Evolutionary conservation across 2,888 invertebrate genomes (phyloP).

Genomic region (Drosophila quinaria): DNA sequence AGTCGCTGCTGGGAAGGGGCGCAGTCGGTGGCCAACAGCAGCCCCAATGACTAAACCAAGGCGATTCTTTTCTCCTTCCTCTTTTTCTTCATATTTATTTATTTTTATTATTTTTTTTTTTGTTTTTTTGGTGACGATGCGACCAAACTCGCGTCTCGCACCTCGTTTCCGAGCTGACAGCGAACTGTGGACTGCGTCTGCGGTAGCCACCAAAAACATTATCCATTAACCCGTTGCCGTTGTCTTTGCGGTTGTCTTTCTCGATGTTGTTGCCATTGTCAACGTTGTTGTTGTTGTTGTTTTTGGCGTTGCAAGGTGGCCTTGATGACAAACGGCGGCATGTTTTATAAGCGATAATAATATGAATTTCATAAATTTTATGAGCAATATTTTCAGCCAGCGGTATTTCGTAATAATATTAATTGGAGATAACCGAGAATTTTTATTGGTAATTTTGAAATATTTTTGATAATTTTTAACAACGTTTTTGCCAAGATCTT

Average conservation of each 20-base stretch:
- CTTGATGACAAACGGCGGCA: conserved; percentile 77
- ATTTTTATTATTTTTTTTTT: conserved; percentile 2
- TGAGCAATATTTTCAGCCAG: conserved; percentile 25
- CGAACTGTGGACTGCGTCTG: conserved; percentile 34
- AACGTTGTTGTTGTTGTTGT: conserved; percentile 13
- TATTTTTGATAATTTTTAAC: conserved; percentile 4
- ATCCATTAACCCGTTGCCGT: conserved; percentile 60
- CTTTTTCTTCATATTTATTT: neutral
- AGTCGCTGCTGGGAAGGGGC: conserved; percentile 65
- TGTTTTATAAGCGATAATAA: conserved; percentile 72
- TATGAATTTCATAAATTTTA: conserved; percentile 69
- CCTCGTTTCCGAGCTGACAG: conserved; percentile 19
- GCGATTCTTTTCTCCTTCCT: conserved; percentile 29
- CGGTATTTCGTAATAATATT: conserved; percentile 34
- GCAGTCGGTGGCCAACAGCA: conserved; percentile 73
- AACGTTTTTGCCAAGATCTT: conserved; percentile 7
- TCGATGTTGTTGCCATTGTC: conserved; percentile 28
- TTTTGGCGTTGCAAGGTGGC: conserved; percentile 51
- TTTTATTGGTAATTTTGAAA: conserved; percentile 16
- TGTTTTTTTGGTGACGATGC: conserved; percentile 25
- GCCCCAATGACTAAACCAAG: conserved; percentile 64
- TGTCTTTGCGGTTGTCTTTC: conserved; percentile 33
- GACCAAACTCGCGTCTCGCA: conserved; percentile 23
- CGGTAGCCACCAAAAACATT: conserved; percentile 63
- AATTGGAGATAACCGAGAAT: conserved; percentile 31